Base-by-base conservation (phyloP, 2,113 vertebrate genomes). In the Strigops habroptila region DNA sequence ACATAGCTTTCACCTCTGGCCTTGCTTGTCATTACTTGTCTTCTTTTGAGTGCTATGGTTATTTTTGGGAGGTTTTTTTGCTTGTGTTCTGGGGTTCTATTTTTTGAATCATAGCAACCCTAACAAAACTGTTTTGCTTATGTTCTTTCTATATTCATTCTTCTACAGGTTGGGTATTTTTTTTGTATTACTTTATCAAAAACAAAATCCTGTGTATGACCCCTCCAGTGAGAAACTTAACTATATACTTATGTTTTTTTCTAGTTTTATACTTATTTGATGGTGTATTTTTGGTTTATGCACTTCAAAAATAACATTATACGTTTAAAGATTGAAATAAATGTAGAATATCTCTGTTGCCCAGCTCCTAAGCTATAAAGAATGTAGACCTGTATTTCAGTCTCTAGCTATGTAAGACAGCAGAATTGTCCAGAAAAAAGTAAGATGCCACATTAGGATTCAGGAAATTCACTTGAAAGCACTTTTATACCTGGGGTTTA, bases 401-500 rank as follows among this genome's bases (percentile, higher is more conserved):
- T 92, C 79, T 90, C 37, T 93, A 12, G 51, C 62, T 90, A 2
- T 48, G 49, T 65, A 41, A 84, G 74, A 44, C 43, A 73, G 51
- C 59, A 43, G 57, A 92, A 44, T 93, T 97, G 84, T 93, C 59
- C 71, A 87, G 76, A 46, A 51, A 48, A 57, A 86, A 95, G 27
- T 69, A 53, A 80, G 53, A 43, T 35, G 30, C 41, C 86, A 82
- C 75, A 77, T 96, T 93, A 80, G 68, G 23, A 89, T 88, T 90
- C 93, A 91, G 71, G 90, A 86, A 82, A 90, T 84, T 73, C 90
- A 85, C 67, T 96, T 82, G 90, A 75, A 92, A 93, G 74, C 67
- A 69, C 67, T 33, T 95, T 91, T 71, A 95, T 89, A 86, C 83
- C 80, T 43, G 4, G 82, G 57, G 70, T 82, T 92, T 88, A 86